phyloP scores from a whole-genome alignment of 2,113 vertebrate species.

The Vulpes lagopus region DNA sequence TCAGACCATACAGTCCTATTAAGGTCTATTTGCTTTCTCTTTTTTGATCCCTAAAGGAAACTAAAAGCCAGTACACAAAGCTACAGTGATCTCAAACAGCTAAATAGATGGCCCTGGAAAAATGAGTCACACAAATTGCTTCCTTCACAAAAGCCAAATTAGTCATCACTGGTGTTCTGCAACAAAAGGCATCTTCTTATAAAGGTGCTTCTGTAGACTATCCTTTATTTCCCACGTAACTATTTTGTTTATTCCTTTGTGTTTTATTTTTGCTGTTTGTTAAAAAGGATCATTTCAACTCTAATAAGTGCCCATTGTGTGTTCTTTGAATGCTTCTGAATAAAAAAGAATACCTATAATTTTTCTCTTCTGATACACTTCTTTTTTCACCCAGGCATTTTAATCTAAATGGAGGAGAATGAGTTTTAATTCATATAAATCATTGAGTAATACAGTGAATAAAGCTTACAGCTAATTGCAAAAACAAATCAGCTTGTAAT shows the following conservation, averaged over 20 bases:
- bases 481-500: background rate
- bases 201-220: background rate
- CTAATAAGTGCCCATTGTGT: background rate
- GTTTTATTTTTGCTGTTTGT: background rate
- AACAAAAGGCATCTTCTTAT: background rate
- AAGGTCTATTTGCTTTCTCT: constrained; percentile 53
- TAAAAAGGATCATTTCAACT: background rate
- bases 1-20: background rate
- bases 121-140: background rate
- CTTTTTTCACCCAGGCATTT: background rate
- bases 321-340: background rate
- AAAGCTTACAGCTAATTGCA: background rate
- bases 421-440: background rate
- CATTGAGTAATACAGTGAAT: background rate
- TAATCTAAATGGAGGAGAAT: background rate
- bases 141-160: background rate
- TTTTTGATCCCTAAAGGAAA: constrained; percentile 43
- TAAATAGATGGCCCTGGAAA: background rate
- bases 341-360: background rate
- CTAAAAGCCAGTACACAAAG: background rate
- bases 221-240: background rate
- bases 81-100: background rate
- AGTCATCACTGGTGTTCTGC: background rate
- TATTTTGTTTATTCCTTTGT: background rate
- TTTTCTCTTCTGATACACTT: background rate